phyloP scores from a whole-genome alignment of 1,140 invertebrate genomes.

The Amyelois transitella region DNA sequence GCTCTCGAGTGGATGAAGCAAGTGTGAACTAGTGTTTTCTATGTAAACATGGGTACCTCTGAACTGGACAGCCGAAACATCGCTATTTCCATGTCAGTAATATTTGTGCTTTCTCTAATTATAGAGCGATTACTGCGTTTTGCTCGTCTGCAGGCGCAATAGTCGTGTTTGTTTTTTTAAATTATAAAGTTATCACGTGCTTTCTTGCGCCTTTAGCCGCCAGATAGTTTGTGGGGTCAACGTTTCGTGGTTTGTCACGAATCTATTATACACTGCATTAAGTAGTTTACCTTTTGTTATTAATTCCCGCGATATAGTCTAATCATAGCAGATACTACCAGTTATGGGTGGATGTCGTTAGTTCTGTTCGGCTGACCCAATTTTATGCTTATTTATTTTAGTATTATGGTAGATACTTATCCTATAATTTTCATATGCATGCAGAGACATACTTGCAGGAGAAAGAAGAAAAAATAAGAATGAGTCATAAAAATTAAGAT shows the following conservation, averaged over 20 bases:
- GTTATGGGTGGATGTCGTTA: neutral
- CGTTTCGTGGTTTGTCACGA: neutral
- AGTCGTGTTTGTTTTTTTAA: conserved; percentile 31
- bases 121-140: conserved; percentile 25
- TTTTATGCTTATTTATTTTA: neutral
- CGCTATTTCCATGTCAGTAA: conserved; percentile 64
- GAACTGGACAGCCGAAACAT: conserved; percentile 64
- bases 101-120: conserved; percentile 30
- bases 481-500: too few species aligned
- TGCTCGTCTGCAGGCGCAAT: conserved; percentile 15
- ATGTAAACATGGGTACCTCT: conserved; percentile 52
- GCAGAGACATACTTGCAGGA: too few species aligned
- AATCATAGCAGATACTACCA: neutral
- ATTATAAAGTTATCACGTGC: conserved; percentile 6
- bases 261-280: neutral
- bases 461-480: too few species aligned
- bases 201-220: neutral
- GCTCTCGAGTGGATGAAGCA: conserved; percentile 31
- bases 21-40: conserved; percentile 37
- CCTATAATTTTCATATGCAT: neutral
- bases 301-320: neutral
- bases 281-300: neutral
- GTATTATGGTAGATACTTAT: neutral
- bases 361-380: too few species aligned
- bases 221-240: conserved; percentile 4